Evolutionary conservation across 2,888 invertebrate genomes (phyloP), one percentile per base, ranked within the genome.

Genomic region (Diabrotica balteata): DNA sequence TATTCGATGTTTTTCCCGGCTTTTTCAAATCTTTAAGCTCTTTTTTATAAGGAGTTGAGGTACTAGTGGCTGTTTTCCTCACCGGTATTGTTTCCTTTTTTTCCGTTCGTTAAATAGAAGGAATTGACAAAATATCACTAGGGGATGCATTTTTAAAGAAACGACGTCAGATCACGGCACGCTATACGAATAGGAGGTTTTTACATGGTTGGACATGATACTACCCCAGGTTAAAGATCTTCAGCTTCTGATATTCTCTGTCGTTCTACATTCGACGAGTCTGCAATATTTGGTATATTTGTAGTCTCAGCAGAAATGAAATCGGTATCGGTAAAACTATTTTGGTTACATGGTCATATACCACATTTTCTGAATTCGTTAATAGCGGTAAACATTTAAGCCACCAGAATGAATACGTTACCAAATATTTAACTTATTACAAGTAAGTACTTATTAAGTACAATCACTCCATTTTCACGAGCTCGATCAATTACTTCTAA

Each of bases 271-370:
- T 7, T 54, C 8, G 54, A 54, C 17, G 22, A 17, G 11, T 54
- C 8, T 54, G 6, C 49, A 49, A 1, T 49, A 49, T 49, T 49
- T 7, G 7, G 57, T 57, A 57, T 43, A 7, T 57, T 44, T 8
- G 57, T 57, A 9, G 57, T 57, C 43, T 42, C 7, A 9, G 44
- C 42, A 57, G 57, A 2, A 43, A 57, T 9, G 10, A 43, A 57
- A 44, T 57, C 43, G 7, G 57, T 3, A 57, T 57, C 10, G 2
- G 57, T 57, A 43, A 57, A 57, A 43, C 43, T 43, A 57, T 57
- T 57, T 43, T 44, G 45, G 11, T 57, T 49, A 49, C 8, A 49
- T 9, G 49, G 9, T 8, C 8, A 7, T 49, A 49, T 49, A 49
- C 49, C 8, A n/a, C 2, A 49, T 49, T 49, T 47, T 47, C 3